These are phyloP conservation scores for Egretta garzetta DNA, from an alignment of 2,113 vertebrate species.

Conservation along the genomic window DNA sequence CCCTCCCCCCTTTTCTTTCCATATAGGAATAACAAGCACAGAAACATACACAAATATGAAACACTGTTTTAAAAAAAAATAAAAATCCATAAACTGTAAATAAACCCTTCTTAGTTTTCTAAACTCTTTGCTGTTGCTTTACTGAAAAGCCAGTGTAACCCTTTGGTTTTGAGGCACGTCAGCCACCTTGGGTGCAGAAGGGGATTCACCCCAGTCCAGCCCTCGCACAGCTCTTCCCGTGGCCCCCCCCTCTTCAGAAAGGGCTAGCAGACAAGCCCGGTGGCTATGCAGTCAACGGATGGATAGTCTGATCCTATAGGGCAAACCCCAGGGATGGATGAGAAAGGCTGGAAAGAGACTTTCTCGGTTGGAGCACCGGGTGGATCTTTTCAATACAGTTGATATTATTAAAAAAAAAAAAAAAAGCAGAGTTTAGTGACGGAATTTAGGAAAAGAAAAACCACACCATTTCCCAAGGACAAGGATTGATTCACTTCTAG, in stretches of 20 bases:
- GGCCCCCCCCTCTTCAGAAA: background rate
- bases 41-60: background rate
- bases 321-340: background rate
- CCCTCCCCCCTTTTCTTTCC: background rate
- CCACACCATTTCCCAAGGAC: background rate
- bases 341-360: background rate
- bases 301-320: background rate
- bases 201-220: background rate
- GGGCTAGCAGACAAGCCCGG: accelerated
- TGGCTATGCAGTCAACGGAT: background rate
- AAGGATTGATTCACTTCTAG: background rate
- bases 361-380: background rate
- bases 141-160: background rate
- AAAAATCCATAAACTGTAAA: background rate
- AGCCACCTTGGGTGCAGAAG: background rate
- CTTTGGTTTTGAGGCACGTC: background rate
- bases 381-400: background rate
- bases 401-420: background rate
- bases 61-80: background rate
- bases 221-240: background rate
- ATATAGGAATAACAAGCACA: background rate
- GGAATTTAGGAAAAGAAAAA: background rate
- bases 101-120: background rate
- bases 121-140: background rate
- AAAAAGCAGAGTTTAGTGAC: background rate